phyloP scores from a whole-genome alignment of 2,888 invertebrate species.

The Drosophila lutescens region DNA sequence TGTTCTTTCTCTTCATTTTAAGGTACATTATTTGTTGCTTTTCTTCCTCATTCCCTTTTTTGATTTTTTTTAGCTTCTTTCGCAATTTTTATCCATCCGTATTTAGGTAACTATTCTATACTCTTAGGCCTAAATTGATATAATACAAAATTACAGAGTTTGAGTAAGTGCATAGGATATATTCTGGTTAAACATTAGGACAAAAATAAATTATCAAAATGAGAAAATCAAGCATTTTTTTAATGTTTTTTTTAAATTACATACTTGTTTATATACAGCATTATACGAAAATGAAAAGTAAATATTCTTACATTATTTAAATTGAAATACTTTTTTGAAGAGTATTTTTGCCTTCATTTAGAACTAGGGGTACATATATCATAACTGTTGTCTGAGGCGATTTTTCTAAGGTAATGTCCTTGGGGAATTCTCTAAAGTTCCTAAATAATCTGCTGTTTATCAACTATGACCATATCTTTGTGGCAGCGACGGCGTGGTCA shows the following conservation, averaged over 20 bases:
- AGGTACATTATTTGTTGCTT: constrained; percentile 63
- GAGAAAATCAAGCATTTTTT: constrained; percentile 15
- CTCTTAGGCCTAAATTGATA: constrained; percentile 14
- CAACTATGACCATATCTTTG: constrained; percentile 51
- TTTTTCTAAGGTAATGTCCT: constrained; percentile 26
- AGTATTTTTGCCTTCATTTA: constrained; percentile 52
- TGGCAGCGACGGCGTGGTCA: constrained; percentile 69
- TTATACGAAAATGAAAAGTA: constrained; percentile 17
- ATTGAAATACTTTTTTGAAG: constrained; percentile 62
- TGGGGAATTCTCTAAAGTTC: constrained; percentile 25
- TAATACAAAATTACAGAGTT: constrained; percentile 23
- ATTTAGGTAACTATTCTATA: not conserved
- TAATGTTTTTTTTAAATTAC: not conserved
- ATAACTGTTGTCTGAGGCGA: constrained; percentile 38
- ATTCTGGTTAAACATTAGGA: constrained; percentile 3
- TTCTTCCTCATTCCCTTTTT: constrained; percentile 25
- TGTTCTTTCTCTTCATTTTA: constrained; percentile 54
- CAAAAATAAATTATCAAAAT: constrained; percentile 21
- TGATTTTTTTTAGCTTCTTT: constrained; percentile 26
- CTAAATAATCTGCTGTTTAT: constrained; percentile 47
- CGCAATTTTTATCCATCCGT: constrained; percentile 23
- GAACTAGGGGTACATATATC: constrained; percentile 46
- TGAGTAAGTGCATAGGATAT: constrained; percentile 12
- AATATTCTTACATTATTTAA: constrained; percentile 39
- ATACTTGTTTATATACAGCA: constrained; percentile 24